Evolutionary conservation across 2,797 vertebrate species (phyloP).

Genomic region (Aeoliscus strigatus): DNA sequence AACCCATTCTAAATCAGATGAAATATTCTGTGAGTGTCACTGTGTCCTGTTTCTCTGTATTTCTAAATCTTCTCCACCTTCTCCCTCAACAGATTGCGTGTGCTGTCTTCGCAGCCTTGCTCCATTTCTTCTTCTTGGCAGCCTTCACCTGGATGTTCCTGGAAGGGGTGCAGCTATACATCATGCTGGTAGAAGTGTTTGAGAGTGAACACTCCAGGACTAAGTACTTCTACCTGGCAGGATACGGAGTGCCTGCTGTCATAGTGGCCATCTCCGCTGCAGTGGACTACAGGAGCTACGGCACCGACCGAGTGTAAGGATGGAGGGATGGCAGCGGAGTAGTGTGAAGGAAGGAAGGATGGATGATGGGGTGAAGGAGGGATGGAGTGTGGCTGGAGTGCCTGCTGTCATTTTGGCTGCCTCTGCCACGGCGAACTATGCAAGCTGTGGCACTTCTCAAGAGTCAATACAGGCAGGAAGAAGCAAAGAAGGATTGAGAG

Average conservation of each 20-base stretch:
- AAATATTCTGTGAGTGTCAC: conserved; percentile 17
- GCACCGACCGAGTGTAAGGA: conserved; percentile 97
- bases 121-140: conserved; percentile 99
- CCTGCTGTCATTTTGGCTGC: conserved; percentile 65
- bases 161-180: conserved; percentile 98
- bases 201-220: conserved; percentile 95
- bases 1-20: conserved; percentile 20
- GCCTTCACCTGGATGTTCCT: conserved; percentile 99
- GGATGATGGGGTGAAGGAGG: conserved; percentile 20
- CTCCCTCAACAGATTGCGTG: conserved; percentile 85
- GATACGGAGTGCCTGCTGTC: conserved; percentile 93
- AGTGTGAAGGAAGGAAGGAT: conserved; percentile 29
- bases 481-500: conserved; percentile 20
- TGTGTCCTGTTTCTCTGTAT: conserved; percentile 15
- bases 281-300: conserved; percentile 95
- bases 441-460: conserved; percentile 59
- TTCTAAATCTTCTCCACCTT: conserved; percentile 42
- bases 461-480: conserved; percentile 53
- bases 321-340: conserved; percentile 5
- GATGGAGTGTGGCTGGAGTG: conserved; percentile 32
- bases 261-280: conserved; percentile 95
- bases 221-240: conserved; percentile 96
- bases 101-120: conserved; percentile 91
- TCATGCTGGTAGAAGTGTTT: conserved; percentile 98
- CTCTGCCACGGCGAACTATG: conserved; percentile 40